Evolutionary conservation across 2,888 invertebrate genomes (phyloP), one percentile per base, ranked within the genome.

Genomic region (Apomyelois bistriatella): DNA sequence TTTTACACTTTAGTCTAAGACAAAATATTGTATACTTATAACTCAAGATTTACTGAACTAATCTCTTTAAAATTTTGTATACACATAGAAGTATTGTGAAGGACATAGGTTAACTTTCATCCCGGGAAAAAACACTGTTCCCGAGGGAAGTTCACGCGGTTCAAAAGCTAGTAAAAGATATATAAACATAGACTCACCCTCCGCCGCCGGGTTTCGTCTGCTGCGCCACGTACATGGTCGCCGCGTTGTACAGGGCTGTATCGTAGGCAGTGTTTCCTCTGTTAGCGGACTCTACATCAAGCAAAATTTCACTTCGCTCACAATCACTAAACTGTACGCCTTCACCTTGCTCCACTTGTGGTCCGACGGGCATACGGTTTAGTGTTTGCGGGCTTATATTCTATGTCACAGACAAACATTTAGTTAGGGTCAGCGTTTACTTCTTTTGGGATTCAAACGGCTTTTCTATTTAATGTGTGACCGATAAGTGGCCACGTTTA

Each of bases 221-320:
- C 76, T 96, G 97, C 70, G 97, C 97, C 71, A 98, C 97, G 88
- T 97, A 98, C 94, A 96, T 96, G 58, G 97, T 96, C 62, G 98
- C 98, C 63, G 98, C 98, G 87, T 96, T 97, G 91, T 98, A 98
- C 65, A 98, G 93, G 68, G 98, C 98, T 66, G 97, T 96, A 92
- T 98, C 97, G 91, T 98, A 98, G 76, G 97, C 97, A 74, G 95
- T 94, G 91, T 94, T 95, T 70, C 93, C 94, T 79, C 93, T 92
- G 74, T 93, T 93, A 72, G 94, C 79, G 57, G 89, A 75, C 70
- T 83, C 89, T 87, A 74, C 65, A 72, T 68, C 63, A 70, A 51
- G 46, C 36, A 49, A 48, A 40, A 53, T 13, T 40, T 54, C 32
- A 48, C 7, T 22, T 52, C 36, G 43, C 43, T 43, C 49, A 32